Evolutionary conservation across 2,888 invertebrate species (phyloP), one percentile per base, ranked within the genome.

Genomic region (Iphiclides podalirius): DNA sequence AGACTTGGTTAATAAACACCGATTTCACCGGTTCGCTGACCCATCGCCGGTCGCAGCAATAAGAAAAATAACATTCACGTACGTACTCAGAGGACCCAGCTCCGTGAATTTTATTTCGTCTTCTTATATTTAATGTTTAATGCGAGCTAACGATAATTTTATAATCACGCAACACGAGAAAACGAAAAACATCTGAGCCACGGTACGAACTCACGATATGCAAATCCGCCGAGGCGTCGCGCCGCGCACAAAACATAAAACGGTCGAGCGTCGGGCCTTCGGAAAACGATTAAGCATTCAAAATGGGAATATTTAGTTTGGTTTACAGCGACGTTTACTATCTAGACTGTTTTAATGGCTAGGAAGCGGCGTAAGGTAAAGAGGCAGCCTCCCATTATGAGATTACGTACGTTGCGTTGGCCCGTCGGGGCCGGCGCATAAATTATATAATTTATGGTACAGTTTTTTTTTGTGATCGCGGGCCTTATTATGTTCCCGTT

Each of bases 261-360:
- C 61, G 60, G 52, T 55, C 47, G 53, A 50, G 39, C 55, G 52
- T 47, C 53, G 61, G 52, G 58, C 63, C 66, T 70, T 71, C 66
- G 67, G 58, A 72, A 70, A 71, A 60, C 76, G 72, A 77, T 79
- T 79, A 78, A 72, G 66, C 70, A 72, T 75, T 72, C 61, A 75
- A 74, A 78, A 72, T 67, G 66, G 67, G 78, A 68, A 69, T 75
- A 78, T 83, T 80, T 69, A 72, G 79, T 75, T 70, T 71, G 75
- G 76, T 84, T 84, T 85, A 85, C 75, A 67, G 50, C 63, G 85
- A 84, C 82, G 70, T 83, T 85, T 81, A 85, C 70, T 78, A 76
- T 78, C 82, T 81, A 81, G 82, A 75, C 79, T 72, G 64, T 67
- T 77, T 76, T 81, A 75, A 82, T 76, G 57, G 75, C 68, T 76